These are phyloP conservation scores for Anticlea derivata DNA, from an alignment of 2,888 invertebrate species.

Conservation along the genomic window DNA sequence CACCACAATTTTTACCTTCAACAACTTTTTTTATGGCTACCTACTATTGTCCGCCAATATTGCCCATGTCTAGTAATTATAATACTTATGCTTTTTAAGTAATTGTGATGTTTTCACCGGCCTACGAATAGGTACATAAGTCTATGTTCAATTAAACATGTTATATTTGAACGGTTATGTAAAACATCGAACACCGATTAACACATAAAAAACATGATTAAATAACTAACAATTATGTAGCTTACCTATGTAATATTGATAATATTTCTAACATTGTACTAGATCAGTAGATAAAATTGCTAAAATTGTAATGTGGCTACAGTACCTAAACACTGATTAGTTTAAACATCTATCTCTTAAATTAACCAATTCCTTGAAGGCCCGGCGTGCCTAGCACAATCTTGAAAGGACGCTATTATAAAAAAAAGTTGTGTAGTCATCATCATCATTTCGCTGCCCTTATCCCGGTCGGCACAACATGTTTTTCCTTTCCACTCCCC, in stretches of 20 bases:
- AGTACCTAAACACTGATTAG: constrained; percentile 1
- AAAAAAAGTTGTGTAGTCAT: too few relatives aligned
- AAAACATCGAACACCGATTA: constrained; percentile 14
- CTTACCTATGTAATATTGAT: constrained; percentile 12
- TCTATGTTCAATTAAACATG: constrained; percentile 7
- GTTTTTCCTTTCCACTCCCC: too few relatives aligned
- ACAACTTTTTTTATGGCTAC: background rate
- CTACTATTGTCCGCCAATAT: background rate
- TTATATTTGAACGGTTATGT: background rate
- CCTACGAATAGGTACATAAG: constrained; percentile 15
- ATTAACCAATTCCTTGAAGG: background rate
- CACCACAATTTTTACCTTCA: too few relatives aligned
- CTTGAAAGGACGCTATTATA: too few relatives aligned
- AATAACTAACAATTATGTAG: constrained; percentile 16
- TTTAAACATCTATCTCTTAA: constrained; percentile 9
- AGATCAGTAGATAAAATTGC: constrained; percentile 13
- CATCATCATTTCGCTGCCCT: too few relatives aligned
- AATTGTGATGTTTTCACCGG: constrained; percentile 11
- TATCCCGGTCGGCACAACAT: too few relatives aligned
- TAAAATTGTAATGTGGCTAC: constrained; percentile 6
- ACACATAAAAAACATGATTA: constrained; percentile 14
- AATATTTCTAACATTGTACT: constrained; percentile 19
- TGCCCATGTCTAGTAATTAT: too few relatives aligned
- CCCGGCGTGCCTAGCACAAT: background rate
- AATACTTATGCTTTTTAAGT: background rate